phyloP scores from a whole-genome alignment of 2,888 invertebrate species.

The Drosophila neoperkinsi region DNA sequence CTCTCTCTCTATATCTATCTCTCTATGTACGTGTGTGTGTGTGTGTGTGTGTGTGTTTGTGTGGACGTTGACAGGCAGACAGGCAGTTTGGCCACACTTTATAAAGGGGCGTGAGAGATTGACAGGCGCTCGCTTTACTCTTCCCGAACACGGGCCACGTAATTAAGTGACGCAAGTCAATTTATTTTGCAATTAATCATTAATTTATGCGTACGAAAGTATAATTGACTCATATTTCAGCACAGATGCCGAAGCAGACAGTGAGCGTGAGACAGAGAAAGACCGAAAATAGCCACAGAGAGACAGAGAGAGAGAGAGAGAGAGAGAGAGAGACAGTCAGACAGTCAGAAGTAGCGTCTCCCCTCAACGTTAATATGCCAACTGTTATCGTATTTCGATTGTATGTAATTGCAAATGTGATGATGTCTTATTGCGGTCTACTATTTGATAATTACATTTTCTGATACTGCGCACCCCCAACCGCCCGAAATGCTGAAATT shows the following conservation, averaged over 20 bases:
- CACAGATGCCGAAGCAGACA: constrained; percentile 31
- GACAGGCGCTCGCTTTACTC: constrained; percentile 50
- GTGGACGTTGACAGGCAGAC: constrained; percentile 65
- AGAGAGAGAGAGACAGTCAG: not conserved
- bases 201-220: constrained; percentile 80
- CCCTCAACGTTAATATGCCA: constrained; percentile 10
- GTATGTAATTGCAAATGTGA: constrained; percentile 38
- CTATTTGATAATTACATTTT: constrained; percentile 34
- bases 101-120: constrained; percentile 38
- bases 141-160: constrained; percentile 56
- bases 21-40: no score
- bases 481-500: not conserved
- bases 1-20: not conserved
- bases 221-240: constrained; percentile 80
- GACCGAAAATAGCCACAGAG: not conserved
- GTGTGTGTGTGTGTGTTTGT: constrained; percentile 19
- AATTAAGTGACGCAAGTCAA: constrained; percentile 83
- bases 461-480: not conserved
- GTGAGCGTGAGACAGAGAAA: not conserved
- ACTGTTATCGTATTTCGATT: constrained; percentile 51
- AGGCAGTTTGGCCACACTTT: constrained; percentile 39
- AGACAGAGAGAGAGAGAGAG: not conserved
- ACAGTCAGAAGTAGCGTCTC: not conserved
- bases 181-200: constrained; percentile 83
- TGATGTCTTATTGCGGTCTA: constrained; percentile 13